Evolutionary conservation across 92 coral and sea anemone species (phyloP), one percentile per base, ranked within the genome.

Genomic region (Muricea muricata): DNA sequence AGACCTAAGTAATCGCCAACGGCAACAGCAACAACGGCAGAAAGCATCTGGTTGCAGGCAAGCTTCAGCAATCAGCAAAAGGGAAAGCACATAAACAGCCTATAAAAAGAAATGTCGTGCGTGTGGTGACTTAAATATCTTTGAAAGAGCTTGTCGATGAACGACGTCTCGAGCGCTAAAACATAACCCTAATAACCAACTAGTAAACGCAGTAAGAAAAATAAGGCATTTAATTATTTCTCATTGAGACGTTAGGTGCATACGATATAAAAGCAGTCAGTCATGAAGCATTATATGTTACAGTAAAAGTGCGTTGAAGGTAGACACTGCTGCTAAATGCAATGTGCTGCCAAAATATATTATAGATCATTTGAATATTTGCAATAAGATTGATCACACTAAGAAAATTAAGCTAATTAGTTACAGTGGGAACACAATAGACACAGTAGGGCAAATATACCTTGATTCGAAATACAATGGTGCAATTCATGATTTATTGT

Each of bases 311-410:
- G 66, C 41, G 70, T 71, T 83, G 78, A 83, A 83, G 52, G 79
- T 83, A 48, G 86, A 82, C 23, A 82, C 79, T 45, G 86, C 80
- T 69, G 87, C 87, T 18, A 73, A 30, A 17, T 83, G 87, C 55
- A 83, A 83, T 71, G 87, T 83, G 40, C 35, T 83, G 29, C 39
- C 82, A 76, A 52, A 34, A 31, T 31, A 76, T 52, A 34, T 56
- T 52, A 14, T 76, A 34, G 25, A 76, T 52, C n/a, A 12, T 1
- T 76, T 76, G 39, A 76, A 74, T 18, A 23, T 74, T 45, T 17
- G 14, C 40, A 30, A 41, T 45, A 74, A 48, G 37, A 74, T 74
- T 74, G 80, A 74, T 31, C 14, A 74, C 32, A 74, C 61, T 31
- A 74, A 74, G 65, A 63, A 24, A 56, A 47, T 78, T 6, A 56